Base-by-base conservation (phyloP, 2,888 invertebrate species). In the Polydrusus pterygomalis region DNA sequence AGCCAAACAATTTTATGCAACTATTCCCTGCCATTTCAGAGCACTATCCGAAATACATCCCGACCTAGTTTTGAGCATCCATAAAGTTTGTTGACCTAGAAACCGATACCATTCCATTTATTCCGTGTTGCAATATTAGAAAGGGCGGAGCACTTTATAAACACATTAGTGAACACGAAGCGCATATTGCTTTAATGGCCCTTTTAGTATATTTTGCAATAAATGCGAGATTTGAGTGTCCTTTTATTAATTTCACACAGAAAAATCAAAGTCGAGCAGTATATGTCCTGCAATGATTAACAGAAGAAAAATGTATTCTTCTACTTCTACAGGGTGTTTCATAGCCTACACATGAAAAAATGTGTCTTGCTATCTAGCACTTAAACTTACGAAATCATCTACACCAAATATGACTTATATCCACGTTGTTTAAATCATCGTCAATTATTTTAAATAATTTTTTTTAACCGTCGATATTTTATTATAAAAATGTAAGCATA, bases 61-160 rank as follows among this genome's bases (percentile, higher is more conserved):
- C 43, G 74, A 70, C 74, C 74, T 38, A 76, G 64, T 72, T 76
- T 67, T 64, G 17, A 34, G 38, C 58, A 60, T 60, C 58, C 38
- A 60, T 38, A 17, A 60, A 76, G 72, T 75, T 75, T 49, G 67
- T 71, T 38, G 75, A 67, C 72, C 38, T 63, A 45, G 76, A 68
- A 72, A 68, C 68, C 72, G 38, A 72, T 72, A 76, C 64, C 60
- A 34, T 45, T 54, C 74, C 67, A 70, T 74, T 70, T 58, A 64
- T 51, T 58, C 51, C 70, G 56, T 47, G 51, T 60, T 58, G 70
- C 34, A 64, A 45, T 49, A 64, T 62, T 25, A 58, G 56, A 64
- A 70, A 70, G 49, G 74, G 70, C 49, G 54, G 56, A 47, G 49
- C 58, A 17, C 8, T 60, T 38, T 38, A 38, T 17, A 38, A 11